Conservation (phyloP, 2,797 vertebrate genomes). For the Microcaecilia unicolor region DNA sequence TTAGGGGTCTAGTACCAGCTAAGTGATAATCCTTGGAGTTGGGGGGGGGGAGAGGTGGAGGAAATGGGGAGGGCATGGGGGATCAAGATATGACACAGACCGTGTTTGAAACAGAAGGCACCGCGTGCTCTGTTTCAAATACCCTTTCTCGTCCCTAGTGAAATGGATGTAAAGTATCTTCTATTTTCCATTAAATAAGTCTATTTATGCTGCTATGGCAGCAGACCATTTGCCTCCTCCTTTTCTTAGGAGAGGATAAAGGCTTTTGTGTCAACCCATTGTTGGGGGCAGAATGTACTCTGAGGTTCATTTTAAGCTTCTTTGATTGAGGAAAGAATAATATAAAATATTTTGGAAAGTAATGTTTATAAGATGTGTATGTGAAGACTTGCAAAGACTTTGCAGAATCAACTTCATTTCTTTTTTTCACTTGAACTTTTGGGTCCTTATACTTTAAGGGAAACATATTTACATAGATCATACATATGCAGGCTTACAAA, state of each 20-base stretch:
- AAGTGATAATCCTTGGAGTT: constrained; percentile 40
- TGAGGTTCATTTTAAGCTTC: constrained; percentile 61
- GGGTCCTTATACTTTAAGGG: constrained; percentile 17
- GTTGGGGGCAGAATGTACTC: constrained; percentile 64
- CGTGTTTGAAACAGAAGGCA: constrained; percentile 34
- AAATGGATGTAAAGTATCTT: constrained; percentile 54
- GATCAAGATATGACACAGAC: constrained; percentile 36
- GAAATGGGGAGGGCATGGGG: constrained; percentile 7
- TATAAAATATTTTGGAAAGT: constrained; percentile 67
- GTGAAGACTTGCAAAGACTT: constrained; percentile 13
- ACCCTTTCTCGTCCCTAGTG: constrained; percentile 19
- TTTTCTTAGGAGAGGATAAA: constrained; percentile 52
- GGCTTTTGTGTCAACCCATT: constrained; percentile 61
- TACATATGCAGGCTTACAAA: constrained; percentile 19
- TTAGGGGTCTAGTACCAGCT: constrained; percentile 45
- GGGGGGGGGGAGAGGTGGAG: background rate
- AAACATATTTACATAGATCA: constrained; percentile 4
- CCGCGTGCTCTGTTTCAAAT: constrained; percentile 31
- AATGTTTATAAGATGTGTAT: constrained; percentile 71
- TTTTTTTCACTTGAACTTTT: constrained; percentile 28
- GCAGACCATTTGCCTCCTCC: constrained; percentile 54
- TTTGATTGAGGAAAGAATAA: constrained; percentile 54
- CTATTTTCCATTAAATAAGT: constrained; percentile 60
- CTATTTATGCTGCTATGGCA: constrained; percentile 71
- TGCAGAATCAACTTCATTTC: constrained; percentile 3